Base-by-base conservation (phyloP, 2,797 vertebrate genomes). In the Tolypeutes matacus region DNA sequence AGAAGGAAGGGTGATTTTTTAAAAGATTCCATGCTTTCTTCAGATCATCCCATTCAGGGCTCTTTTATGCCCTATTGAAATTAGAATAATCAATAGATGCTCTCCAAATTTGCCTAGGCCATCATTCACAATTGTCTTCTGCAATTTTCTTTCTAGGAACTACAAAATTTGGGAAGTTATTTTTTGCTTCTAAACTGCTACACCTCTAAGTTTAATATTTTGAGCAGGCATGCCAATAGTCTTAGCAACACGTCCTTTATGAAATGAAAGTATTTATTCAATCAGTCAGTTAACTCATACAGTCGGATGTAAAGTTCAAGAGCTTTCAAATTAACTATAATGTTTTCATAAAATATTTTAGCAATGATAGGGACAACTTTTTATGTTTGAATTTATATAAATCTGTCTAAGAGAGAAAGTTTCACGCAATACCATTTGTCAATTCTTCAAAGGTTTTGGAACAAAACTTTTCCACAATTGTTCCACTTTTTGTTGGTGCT, bases 291-390 rank as follows among this genome's bases (percentile, higher is more conserved):
- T 91, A 87, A 76, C 65, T 89, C 34, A 90, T 80, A 89, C 23
- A 85, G 58, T 73, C 81, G 56, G 76, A 89, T 83, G 65, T 75
- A 9, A 56, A 92, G 56, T 86, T 70, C 60, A 92, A 89, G 88
- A 82, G 27, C 29, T 95, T 92, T 96, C 72, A 80, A 10, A 34
- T 89, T 89, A 70, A 92, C 67, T 64, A 31, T 14, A 76, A n/a
- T 80, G 18, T 87, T 72, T 95, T 92, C 88, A 91, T 95, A 76
- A 97, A 93, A 92, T 36, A 51, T 85, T 87, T 85, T 92, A 83
- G 69, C 70, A 91, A 92, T 46, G 67, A 51, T 51, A 81, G 49
- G 23, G 65, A 80, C 14, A 84, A 77, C 27, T 46, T 87, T 77
- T 83, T 77, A 64, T 73, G 46, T 73, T 83, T 72, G 46, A 90